Evolutionary conservation across 2,113 vertebrate species (phyloP).

Genomic region (Alosa alosa): DNA sequence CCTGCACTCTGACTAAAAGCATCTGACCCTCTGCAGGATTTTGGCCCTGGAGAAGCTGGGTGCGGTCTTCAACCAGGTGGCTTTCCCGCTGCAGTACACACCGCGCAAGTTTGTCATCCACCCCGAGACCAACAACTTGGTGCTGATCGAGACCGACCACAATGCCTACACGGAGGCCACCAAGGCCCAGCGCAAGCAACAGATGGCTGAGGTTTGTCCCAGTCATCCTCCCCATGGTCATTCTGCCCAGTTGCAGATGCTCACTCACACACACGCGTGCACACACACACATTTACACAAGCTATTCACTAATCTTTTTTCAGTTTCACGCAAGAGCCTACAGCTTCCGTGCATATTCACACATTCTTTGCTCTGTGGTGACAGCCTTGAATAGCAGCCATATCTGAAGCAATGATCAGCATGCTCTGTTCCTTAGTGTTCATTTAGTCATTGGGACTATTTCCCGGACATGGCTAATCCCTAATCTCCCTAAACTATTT

Average conservation of each 20-base stretch:
- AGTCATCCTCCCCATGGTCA: neutral
- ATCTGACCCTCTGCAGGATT: slow-evolving; percentile 74
- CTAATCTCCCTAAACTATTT: too few relatives aligned
- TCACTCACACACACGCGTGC: neutral
- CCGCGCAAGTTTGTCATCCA: slow-evolving; percentile 98
- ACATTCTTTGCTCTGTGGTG: neutral
- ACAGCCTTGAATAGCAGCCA: neutral
- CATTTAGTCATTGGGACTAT: neutral
- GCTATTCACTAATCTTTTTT: neutral
- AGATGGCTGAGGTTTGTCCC: slow-evolving; percentile 92
- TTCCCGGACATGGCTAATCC: neutral
- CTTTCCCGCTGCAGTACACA: slow-evolving; percentile 93
- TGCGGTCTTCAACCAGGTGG: slow-evolving; percentile 98
- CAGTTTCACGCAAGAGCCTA: neutral
- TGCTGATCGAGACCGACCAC: slow-evolving; percentile 96
- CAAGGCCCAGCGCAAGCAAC: slow-evolving; percentile 97
- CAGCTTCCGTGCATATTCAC: neutral
- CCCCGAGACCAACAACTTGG: slow-evolving; percentile 92
- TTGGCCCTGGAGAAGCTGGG: slow-evolving; percentile 96
- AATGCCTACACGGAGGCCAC: slow-evolving; percentile 97
- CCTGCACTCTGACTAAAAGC: neutral
- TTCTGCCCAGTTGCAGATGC: neutral
- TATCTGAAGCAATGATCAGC: neutral
- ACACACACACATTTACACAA: neutral
- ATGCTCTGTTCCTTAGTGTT: neutral